A percentile compares a stretch with the other conserved stretches of the same genome.
These are phyloP conservation scores for Drosophila neotestacea DNA, from an alignment of 2,888 invertebrate genomes.

Conservation along the genomic window DNA sequence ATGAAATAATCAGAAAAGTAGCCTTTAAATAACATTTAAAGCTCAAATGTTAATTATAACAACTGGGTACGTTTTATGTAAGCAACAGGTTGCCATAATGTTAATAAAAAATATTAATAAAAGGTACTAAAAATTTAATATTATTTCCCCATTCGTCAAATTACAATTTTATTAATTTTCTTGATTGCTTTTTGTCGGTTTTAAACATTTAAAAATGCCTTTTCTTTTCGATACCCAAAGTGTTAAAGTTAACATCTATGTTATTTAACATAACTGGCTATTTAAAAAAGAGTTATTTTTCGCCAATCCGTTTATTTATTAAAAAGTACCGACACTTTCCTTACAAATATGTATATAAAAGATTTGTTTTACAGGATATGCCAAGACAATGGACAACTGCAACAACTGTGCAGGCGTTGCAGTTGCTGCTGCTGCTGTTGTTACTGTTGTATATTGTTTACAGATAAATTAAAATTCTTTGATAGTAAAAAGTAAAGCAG, in stretches of 20 bases:
- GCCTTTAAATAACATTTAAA: neutral
- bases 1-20: neutral
- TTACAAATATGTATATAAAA: neutral
- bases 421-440: constrained; percentile 18
- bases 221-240: too few species aligned
- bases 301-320: constrained; percentile 5
- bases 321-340: constrained; percentile 8
- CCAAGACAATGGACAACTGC: constrained; percentile 39
- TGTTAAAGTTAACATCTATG: neutral
- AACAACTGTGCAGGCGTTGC: neutral
- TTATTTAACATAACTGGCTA: constrained; percentile 2
- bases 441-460: constrained; percentile 63
- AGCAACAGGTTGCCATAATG: neutral
- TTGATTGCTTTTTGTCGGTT: too few species aligned
- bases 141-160: too few species aligned
- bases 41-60: too few species aligned
- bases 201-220: too few species aligned
- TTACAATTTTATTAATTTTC: too few species aligned
- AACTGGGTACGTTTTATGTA: too few species aligned
- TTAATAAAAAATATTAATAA: neutral
- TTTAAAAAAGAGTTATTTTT: neutral
- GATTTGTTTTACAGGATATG: constrained; percentile 50
- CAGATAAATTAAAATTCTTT: constrained; percentile 79
- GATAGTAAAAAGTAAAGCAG: constrained; percentile 65
- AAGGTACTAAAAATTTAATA: too few species aligned